Evolutionary conservation across 2,888 invertebrate species (phyloP).

Genomic region (Sarcophaga rosellei): DNA sequence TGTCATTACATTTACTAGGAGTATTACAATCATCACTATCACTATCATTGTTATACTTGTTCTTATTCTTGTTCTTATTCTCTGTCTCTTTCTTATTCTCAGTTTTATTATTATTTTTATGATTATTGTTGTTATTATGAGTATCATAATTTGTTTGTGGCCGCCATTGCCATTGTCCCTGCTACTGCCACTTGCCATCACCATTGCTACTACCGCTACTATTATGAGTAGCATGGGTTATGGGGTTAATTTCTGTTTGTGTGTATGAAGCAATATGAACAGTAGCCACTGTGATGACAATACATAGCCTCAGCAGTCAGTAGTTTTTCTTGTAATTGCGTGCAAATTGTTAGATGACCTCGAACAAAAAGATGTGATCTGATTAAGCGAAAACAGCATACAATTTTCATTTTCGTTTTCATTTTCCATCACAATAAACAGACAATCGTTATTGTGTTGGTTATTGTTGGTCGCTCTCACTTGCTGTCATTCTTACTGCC

Average conservation of each 20-base stretch:
- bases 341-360: conserved; percentile 44
- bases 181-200: background rate
- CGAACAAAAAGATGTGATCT: background rate
- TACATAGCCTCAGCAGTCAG: background rate
- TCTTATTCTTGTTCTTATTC: background rate
- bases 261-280: background rate
- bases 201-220: background rate
- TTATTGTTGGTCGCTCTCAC: no score
- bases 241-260: background rate
- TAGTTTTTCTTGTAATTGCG: conserved; percentile 41
- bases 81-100: no score
- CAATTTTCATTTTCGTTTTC: conserved; percentile 3
- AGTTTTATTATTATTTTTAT: no score
- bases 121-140: no score
- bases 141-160: background rate
- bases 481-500: no score
- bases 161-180: background rate
- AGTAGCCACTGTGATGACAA: background rate
- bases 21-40: background rate
- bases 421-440: conserved; percentile 5
- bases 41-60: background rate
- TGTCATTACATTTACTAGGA: conserved; percentile 12
- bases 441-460: background rate
- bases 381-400: conserved; percentile 13
- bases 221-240: background rate